These are phyloP conservation scores for Equus quagga DNA, from an alignment of 2,113 vertebrate species.

Conservation along the genomic window DNA sequence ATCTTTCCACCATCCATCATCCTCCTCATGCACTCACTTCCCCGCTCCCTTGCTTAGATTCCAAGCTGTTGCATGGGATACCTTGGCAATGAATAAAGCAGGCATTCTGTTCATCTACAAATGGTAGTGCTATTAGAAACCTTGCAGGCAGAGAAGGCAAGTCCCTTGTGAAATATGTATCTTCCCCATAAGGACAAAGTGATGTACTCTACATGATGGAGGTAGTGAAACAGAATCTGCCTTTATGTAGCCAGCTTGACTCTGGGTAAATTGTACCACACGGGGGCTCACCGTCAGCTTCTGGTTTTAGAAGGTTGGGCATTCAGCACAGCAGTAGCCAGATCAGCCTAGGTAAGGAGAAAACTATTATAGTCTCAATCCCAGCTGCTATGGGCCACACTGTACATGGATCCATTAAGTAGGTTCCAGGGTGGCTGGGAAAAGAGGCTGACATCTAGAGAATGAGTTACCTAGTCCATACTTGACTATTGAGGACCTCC, in stretches of 20 bases:
- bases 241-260: neutral
- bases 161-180: neutral
- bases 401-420: neutral
- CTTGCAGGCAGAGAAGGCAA: neutral
- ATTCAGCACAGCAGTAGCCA: neutral
- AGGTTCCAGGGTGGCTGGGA: neutral
- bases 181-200: neutral
- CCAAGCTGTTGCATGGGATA: accelerated
- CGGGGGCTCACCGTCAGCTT: neutral
- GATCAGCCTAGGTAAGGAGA: neutral
- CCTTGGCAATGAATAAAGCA: neutral
- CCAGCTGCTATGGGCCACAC: neutral
- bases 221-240: neutral
- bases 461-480: neutral
- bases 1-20: neutral
- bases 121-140: neutral
- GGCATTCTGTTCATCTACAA: neutral
- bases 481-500: neutral
- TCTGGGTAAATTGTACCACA: neutral
- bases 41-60: neutral
- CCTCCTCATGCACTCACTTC: accelerated
- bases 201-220: neutral
- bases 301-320: neutral
- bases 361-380: neutral
- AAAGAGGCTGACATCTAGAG: neutral